Percentiles rank a stretch among this genome's conserved stretches.
Evolutionary conservation across 2,888 invertebrate genomes (phyloP).

Genomic region (Trichacis sp.): DNA sequence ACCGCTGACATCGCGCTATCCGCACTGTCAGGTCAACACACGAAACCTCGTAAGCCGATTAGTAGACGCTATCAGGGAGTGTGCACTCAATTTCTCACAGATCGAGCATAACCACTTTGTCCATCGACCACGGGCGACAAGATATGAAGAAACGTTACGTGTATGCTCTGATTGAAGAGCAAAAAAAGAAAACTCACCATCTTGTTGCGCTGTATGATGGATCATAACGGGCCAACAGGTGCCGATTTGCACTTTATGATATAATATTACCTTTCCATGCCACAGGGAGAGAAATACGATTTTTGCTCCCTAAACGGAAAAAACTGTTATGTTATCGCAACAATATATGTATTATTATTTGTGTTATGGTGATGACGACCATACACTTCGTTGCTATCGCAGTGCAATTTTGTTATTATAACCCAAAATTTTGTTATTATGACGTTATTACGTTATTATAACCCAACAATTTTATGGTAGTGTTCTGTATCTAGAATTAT

Average conservation of each 20-base stretch:
- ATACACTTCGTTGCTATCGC: too few relatives aligned
- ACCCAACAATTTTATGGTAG: too few relatives aligned
- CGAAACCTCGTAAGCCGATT: slow-evolving; percentile 43
- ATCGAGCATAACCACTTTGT: slow-evolving; percentile 25
- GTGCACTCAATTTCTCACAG: slow-evolving; percentile 26
- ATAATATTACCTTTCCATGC: background rate
- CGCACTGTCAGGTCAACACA: slow-evolving; percentile 37
- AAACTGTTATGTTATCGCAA: too few relatives aligned
- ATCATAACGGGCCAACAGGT: slow-evolving; percentile 15
- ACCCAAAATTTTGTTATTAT: too few relatives aligned
- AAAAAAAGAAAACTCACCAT: slow-evolving; percentile 6
- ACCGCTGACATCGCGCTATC: slow-evolving; percentile 29
- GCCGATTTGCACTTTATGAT: background rate
- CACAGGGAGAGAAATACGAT: too few relatives aligned
- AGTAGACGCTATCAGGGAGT: slow-evolving; percentile 27
- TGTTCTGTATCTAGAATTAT: too few relatives aligned
- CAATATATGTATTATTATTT: too few relatives aligned
- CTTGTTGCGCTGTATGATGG: slow-evolving; percentile 1
- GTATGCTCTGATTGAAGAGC: slow-evolving; percentile 4
- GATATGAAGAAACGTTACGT: slow-evolving; percentile 20
- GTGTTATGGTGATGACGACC: too few relatives aligned
- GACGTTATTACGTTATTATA: too few relatives aligned
- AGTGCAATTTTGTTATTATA: too few relatives aligned
- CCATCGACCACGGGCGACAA: slow-evolving; percentile 18
- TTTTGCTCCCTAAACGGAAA: too few relatives aligned